Evolutionary conservation across 2,113 vertebrate species (phyloP).

Genomic region (Butastur rufipennis): DNA sequence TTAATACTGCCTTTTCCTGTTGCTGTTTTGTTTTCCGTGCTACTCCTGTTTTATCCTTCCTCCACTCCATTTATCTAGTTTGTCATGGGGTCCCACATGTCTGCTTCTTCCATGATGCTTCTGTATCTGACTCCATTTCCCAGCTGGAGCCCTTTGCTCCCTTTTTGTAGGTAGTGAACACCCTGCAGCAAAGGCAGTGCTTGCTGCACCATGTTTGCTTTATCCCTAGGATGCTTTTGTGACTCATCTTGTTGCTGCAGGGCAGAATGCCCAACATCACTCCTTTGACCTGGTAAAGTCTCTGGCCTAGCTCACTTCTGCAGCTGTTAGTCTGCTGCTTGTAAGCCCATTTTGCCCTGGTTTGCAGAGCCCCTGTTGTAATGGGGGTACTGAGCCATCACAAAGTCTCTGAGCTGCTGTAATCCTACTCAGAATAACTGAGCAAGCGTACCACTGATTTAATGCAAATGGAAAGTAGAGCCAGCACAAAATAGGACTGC

Average conservation of each 20-base stretch:
- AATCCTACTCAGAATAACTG: not conserved
- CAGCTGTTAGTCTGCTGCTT: not conserved
- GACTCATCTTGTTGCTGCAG: not conserved
- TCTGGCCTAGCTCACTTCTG: not conserved
- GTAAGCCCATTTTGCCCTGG: not conserved
- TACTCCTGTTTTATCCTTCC: not conserved
- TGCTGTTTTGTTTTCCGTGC: not conserved
- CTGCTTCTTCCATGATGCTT: not conserved
- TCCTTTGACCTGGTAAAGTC: not conserved
- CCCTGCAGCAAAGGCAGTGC: not conserved
- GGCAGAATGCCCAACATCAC: not conserved
- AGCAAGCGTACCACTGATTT: not conserved
- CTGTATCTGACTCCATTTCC: not conserved
- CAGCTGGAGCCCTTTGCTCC: not conserved
- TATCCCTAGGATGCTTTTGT: not conserved
- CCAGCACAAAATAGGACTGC: not conserved
- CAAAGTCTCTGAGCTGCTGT: not conserved
- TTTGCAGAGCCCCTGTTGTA: not conserved
- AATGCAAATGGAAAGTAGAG: not conserved
- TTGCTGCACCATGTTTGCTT: not conserved
- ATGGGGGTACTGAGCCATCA: not conserved
- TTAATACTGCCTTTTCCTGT: not conserved
- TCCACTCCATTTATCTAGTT: not conserved
- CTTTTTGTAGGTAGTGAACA: not conserved
- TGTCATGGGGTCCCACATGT: not conserved